Conservation (phyloP, 1,140 invertebrate genomes). For the Polypedilum pembai region DNA sequence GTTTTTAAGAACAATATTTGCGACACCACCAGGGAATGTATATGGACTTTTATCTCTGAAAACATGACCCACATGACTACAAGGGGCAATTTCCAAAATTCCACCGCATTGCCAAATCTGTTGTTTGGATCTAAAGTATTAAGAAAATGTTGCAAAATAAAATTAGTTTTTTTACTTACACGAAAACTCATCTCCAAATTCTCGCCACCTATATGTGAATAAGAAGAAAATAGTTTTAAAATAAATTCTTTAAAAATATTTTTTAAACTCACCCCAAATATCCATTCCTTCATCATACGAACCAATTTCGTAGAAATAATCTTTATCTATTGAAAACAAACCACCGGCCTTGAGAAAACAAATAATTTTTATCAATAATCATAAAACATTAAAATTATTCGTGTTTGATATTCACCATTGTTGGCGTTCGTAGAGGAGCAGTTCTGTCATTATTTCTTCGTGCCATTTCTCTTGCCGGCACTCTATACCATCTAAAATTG, state of each 20-base stretch:
- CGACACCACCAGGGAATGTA: slow-evolving; percentile 97
- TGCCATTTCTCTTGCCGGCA: slow-evolving; percentile 90
- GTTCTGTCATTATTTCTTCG: slow-evolving; percentile 82
- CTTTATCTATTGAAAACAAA: slow-evolving; percentile 90
- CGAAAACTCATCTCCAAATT: slow-evolving; percentile 99
- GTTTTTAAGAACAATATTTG: slow-evolving; percentile 93
- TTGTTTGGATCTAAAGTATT: neutral
- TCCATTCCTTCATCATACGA: slow-evolving; percentile 99
- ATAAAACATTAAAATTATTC: neutral
- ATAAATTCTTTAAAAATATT: neutral
- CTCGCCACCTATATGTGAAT: slow-evolving; percentile 57
- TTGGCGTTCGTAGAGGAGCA: slow-evolving; percentile 85
- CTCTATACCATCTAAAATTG: slow-evolving; percentile 95
- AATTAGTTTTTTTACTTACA: slow-evolving; percentile 54
- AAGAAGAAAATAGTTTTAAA: neutral
- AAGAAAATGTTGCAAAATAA: slow-evolving; percentile 33
- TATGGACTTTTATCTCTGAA: slow-evolving; percentile 99
- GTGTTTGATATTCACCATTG: slow-evolving; percentile 57
- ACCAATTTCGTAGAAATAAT: slow-evolving; percentile 96
- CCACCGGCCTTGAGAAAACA: slow-evolving; percentile 70
- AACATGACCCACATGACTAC: slow-evolving; percentile 95
- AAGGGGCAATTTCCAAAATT: slow-evolving; percentile 89
- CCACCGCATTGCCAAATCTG: slow-evolving; percentile 98
- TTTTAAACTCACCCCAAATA: slow-evolving; percentile 72
- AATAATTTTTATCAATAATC: neutral